Conservation (phyloP, 1,140 invertebrate species). For the Sarcophaga bullata region DNA sequence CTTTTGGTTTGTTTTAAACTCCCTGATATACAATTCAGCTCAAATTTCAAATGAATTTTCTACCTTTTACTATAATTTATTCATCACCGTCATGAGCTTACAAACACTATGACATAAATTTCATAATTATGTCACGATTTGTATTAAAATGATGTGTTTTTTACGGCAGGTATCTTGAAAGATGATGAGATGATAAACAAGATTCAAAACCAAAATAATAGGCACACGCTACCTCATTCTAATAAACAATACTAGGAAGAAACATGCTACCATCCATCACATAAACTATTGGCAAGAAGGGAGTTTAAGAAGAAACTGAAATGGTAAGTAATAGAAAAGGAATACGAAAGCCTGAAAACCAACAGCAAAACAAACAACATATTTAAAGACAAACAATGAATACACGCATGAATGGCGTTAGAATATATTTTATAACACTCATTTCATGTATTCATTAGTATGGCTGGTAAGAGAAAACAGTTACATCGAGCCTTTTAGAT, state of each 20-base stretch:
- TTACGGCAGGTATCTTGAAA: background rate
- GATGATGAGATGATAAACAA: conserved; percentile 16
- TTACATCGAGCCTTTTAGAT: too few relatives aligned
- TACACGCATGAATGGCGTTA: background rate
- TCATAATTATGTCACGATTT: background rate
- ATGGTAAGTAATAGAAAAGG: background rate
- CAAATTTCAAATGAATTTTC: background rate
- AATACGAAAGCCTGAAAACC: background rate
- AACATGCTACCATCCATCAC: background rate
- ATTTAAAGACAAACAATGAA: conserved; percentile 9
- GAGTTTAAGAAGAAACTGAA: background rate
- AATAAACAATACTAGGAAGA: background rate
- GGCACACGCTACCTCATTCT: conserved; percentile 8
- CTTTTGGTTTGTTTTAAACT: background rate
- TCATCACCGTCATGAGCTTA: background rate
- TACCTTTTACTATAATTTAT: background rate
- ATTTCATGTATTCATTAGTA: too few relatives aligned
- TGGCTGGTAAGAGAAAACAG: too few relatives aligned
- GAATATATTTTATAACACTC: background rate
- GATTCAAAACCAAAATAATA: conserved; percentile 4
- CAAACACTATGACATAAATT: background rate
- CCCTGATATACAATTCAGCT: too few relatives aligned
- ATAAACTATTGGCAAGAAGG: background rate
- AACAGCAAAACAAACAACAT: conserved; percentile 19
- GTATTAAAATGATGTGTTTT: background rate